These are phyloP conservation scores for Pseudoips prasinana DNA, from an alignment of 2,888 invertebrate species.

Conservation along the genomic window DNA sequence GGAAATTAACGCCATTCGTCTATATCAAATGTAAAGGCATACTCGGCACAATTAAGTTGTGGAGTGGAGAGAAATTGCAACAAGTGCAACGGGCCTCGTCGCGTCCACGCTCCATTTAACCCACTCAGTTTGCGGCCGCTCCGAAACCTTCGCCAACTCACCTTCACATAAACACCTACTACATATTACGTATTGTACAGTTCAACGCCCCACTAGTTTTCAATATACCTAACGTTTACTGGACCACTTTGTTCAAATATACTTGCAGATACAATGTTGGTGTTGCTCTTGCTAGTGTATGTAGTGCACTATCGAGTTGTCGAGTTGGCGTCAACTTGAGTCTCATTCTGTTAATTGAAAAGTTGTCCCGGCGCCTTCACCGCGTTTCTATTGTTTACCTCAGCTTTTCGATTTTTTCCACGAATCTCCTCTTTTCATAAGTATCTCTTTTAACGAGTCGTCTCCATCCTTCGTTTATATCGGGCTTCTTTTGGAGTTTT, in stretches of 20 bases:
- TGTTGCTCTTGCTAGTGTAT: too few relatives aligned
- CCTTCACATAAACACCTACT: constrained; percentile 49
- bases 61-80: constrained; percentile 73
- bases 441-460: constrained; percentile 53
- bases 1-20: constrained; percentile 72
- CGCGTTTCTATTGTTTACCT: constrained; percentile 51
- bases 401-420: constrained; percentile 47
- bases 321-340: constrained; percentile 33
- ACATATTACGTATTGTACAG: constrained; percentile 23
- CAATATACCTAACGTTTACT: constrained; percentile 11
- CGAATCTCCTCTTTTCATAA: constrained; percentile 50
- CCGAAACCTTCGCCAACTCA: constrained; percentile 49
- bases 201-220: constrained; percentile 27
- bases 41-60: constrained; percentile 71
- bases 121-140: constrained; percentile 59
- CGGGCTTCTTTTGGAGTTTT: constrained; percentile 47
- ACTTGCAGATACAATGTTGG: constrained; percentile 16
- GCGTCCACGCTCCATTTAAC: constrained; percentile 73
- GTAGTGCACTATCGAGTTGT: constrained; percentile 29
- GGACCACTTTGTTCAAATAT: constrained; percentile 8
- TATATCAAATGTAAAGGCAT: constrained; percentile 65
- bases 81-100: constrained; percentile 68
- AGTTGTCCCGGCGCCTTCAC: constrained; percentile 47
- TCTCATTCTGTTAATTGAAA: constrained; percentile 53
- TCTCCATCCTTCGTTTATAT: constrained; percentile 48